A percentile compares a stretch with the other conserved stretches of the same genome.
These are phyloP conservation scores for Oxyteleia sp. DNA, from an alignment of 2,888 invertebrate species.

Conservation along the genomic window DNA sequence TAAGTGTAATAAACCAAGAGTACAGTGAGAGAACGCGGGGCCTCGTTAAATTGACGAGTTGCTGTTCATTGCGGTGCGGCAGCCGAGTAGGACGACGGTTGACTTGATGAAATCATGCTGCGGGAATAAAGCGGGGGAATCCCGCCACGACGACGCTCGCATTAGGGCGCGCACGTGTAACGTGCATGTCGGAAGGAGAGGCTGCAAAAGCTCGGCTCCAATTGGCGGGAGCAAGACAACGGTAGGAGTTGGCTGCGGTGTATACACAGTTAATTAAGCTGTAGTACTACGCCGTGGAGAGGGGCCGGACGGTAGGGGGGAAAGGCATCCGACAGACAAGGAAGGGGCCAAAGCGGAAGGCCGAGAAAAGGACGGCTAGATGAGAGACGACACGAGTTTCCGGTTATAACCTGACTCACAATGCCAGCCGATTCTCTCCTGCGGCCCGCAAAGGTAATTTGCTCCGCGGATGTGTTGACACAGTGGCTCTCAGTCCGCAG, in stretches of 20 bases:
- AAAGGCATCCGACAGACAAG: no score
- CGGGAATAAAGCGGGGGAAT: slow-evolving; percentile 82
- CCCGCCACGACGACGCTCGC: slow-evolving; percentile 61
- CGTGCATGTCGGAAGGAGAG: slow-evolving; percentile 66
- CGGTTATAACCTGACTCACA: no score
- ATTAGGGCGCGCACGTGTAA: slow-evolving; percentile 75
- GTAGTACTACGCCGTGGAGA: slow-evolving; percentile 81
- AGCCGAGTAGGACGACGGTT: slow-evolving; percentile 78
- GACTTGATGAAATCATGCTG: slow-evolving; percentile 86
- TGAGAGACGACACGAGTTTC: no score
- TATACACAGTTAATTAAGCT: slow-evolving; percentile 87
- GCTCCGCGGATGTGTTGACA: no score
- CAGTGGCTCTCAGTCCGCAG: no score
- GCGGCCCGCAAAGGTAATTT: no score
- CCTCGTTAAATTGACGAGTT: slow-evolving; percentile 78
- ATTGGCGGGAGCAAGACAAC: slow-evolving; percentile 86
- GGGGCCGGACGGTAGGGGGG: slow-evolving; percentile 54
- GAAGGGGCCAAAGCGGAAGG: no score
- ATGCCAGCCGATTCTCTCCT: no score
- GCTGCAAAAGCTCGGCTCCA: slow-evolving; percentile 80
- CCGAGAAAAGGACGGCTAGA: no score
- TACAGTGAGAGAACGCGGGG: slow-evolving; percentile 53
- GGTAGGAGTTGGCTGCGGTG: slow-evolving; percentile 86
- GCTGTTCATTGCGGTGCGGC: slow-evolving; percentile 75
- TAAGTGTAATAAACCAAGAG: slow-evolving; percentile 73